phyloP scores from a whole-genome alignment of 2,888 invertebrate species.

The Pimpla rufipes region DNA sequence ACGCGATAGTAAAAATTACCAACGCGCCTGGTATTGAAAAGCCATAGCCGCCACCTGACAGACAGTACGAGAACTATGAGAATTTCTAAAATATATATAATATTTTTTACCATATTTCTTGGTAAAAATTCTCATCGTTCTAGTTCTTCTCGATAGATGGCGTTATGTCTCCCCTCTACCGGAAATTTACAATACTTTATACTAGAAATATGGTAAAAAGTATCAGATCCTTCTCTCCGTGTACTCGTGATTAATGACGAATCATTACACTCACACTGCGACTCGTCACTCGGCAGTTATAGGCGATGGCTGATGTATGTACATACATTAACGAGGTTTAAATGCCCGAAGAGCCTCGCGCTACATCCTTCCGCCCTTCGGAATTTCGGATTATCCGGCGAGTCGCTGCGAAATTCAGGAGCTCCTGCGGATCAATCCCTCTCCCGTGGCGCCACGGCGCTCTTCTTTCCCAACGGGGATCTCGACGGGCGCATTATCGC shows the following conservation, averaged over 20 bases:
- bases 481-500: slow-evolving; percentile 3
- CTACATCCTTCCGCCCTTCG: slow-evolving; percentile 8
- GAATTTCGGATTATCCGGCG: slow-evolving; percentile 1
- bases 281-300: slow-evolving; percentile 30
- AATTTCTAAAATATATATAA: too few species aligned
- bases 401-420: slow-evolving; percentile 19
- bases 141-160: too few species aligned
- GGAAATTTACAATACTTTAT: too few species aligned
- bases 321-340: slow-evolving; percentile 20
- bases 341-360: background rate
- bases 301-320: background rate
- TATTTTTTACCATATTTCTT: too few species aligned
- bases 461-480: background rate
- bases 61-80: too few species aligned
- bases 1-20: too few species aligned
- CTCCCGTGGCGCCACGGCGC: background rate
- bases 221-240: too few species aligned
- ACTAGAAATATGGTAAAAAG: too few species aligned
- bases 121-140: too few species aligned
- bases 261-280: slow-evolving; percentile 34
- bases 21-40: too few species aligned
- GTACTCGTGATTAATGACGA: slow-evolving; percentile 49
- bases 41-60: too few species aligned
- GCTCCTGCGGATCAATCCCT: slow-evolving; percentile 8
- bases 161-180: too few species aligned